Evolutionary conservation across 2,888 invertebrate species (phyloP), one percentile per base, ranked within the genome.

Genomic region (Pyrrhia umbra): DNA sequence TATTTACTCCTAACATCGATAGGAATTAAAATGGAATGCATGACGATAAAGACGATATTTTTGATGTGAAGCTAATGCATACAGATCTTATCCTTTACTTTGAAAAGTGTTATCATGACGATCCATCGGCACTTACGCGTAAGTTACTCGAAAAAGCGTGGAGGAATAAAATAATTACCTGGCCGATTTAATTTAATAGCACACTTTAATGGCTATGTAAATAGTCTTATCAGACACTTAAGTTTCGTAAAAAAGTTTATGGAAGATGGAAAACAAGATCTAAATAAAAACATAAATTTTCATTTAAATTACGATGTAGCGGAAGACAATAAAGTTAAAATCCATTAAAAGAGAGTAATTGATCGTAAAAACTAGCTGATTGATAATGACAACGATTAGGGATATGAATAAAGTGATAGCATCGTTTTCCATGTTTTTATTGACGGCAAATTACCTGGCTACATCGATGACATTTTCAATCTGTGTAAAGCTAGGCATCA

Each of bases 141-240:
- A 56, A 62, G 49, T 55, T 63, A 51, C 71, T 61, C 58, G 25
- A 61, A 58, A 40, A 54, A 45, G 49, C 59, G 42, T 58, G 55
- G 50, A 55, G 8, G 52, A 74, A 60, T 57, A 57, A 73, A 52
- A 62, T 75, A 43, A 68, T 57, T 52, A 50, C 59, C 30, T 39
- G 10, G 20, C 43, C 40, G 6, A 43, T 45, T 71, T 51, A 64
- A 65, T 71, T 75, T 79, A 60, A 79, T 68, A 56, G 66, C 52
- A 60, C 47, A 21, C 55, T 74, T 68, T 68, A 79, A 81, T 79
- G 51, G 54, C 40, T 60, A 47, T 65, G 64, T 81, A 68, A 73
- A 79, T 73, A 68, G 54, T 50, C 55, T 76, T 81, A 81, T 79
- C 73, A 68, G 49, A 55, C 68, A 72, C 68, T 66, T 75, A 66